Percentiles rank a stretch among this genome's conserved stretches.
Evolutionary conservation across 2,113 vertebrate genomes (phyloP).

Genomic region (Phoenicopterus ruber): DNA sequence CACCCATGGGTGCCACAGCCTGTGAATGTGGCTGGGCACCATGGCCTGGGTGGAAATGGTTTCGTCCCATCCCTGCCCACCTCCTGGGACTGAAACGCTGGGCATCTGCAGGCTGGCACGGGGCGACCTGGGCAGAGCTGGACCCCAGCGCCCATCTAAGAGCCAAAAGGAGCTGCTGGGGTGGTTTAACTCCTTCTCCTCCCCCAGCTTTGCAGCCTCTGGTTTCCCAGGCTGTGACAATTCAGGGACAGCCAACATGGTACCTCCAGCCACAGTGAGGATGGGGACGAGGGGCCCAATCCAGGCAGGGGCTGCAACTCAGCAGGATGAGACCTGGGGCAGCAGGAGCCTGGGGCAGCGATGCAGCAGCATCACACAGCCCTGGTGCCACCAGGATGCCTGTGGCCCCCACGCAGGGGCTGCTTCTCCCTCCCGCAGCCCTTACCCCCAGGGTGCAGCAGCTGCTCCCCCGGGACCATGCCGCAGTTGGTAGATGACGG

Average conservation of each 20-base stretch:
- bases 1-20: rapidly evolving
- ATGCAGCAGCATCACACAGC: not conserved
- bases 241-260: not conserved
- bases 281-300: not conserved
- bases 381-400: not conserved
- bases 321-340: not conserved
- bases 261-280: not conserved
- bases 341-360: not conserved
- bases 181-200: not conserved
- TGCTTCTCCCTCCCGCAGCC: not conserved
- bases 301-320: not conserved
- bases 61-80: not conserved
- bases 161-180: not conserved
- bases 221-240: not conserved
- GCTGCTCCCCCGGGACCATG: not conserved
- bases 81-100: not conserved
- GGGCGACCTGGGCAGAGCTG: not conserved
- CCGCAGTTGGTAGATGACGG: not conserved
- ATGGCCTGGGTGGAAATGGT: not conserved
- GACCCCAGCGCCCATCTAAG: not conserved
- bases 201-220: not conserved
- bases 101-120: not conserved
- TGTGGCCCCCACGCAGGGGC: rapidly evolving
- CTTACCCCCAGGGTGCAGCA: not conserved
- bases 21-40: not conserved